Evolutionary conservation across 2,113 vertebrate genomes (phyloP).

Genomic region (Otocyon megalotis): DNA sequence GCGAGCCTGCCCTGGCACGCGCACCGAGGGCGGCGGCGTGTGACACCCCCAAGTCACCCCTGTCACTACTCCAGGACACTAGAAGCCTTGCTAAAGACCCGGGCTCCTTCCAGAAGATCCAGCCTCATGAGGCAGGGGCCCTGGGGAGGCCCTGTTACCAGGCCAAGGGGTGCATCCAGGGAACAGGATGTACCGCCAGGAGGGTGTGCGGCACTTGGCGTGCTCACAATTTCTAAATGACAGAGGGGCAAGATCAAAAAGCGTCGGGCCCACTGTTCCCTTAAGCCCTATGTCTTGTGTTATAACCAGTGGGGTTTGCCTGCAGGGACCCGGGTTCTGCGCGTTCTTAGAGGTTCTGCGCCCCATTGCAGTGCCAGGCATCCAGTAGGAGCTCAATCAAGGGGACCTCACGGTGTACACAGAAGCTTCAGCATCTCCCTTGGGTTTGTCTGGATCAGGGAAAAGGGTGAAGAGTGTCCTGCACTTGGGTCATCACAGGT

Average conservation of each 20-base stretch:
- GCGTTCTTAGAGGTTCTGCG: background rate
- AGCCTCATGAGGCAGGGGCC: background rate
- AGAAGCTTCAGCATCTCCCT: background rate
- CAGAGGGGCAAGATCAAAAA: background rate
- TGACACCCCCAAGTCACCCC: background rate
- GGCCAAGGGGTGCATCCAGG: background rate
- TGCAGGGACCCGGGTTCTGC: fast-evolving
- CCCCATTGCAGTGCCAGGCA: background rate
- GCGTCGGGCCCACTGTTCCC: background rate
- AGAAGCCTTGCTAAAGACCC: background rate
- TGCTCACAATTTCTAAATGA: background rate
- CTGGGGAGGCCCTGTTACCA: background rate
- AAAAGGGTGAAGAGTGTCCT: background rate
- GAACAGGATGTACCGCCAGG: too few relatives aligned
- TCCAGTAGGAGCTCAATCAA: background rate
- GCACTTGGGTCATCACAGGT: background rate
- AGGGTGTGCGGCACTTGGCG: fast-evolving
- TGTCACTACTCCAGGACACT: background rate
- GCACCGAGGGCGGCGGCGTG: background rate
- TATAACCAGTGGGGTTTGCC: background rate
- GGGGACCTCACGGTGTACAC: background rate
- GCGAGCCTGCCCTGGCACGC: background rate
- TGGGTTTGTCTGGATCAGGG: background rate
- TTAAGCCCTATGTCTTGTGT: background rate
- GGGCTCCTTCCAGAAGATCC: background rate